These are phyloP conservation scores for Hydractinia symbiolongicarpus DNA, from an alignment of 30 jellyfish, hydroid and myxozoan genomes.

Conservation along the genomic window DNA sequence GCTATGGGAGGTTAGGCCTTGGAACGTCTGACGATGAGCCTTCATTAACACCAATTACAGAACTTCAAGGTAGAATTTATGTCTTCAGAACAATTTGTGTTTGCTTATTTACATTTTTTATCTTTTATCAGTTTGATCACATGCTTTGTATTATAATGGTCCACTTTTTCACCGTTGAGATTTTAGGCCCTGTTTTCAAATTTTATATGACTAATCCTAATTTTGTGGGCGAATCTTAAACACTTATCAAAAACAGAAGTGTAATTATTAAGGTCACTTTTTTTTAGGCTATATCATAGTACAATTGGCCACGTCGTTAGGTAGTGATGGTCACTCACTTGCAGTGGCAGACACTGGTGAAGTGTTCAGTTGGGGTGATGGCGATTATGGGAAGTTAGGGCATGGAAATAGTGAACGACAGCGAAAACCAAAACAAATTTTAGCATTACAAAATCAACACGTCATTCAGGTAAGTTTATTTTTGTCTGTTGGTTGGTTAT, in stretches of 20 bases:
- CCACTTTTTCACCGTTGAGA: too few relatives aligned
- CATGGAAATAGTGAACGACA: constrained; percentile 90
- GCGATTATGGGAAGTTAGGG: constrained; percentile 93
- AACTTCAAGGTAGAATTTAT: constrained; percentile 55
- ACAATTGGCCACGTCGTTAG: constrained; percentile 83
- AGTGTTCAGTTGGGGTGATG: constrained; percentile 98
- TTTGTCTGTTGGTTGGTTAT: neutral
- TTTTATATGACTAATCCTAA: too few relatives aligned
- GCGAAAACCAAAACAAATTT: constrained; percentile 74
- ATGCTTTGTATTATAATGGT: too few relatives aligned
- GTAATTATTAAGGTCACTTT: neutral
- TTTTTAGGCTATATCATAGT: constrained; percentile 58
- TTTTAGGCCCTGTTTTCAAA: too few relatives aligned
- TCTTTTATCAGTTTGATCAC: too few relatives aligned
- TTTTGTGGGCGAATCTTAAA: too few relatives aligned
- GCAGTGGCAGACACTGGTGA: constrained; percentile 95
- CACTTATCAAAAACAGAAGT: neutral
- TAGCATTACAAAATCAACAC: constrained; percentile 67
- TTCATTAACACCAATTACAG: constrained; percentile 50
- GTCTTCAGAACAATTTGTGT: neutral
- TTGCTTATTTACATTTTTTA: too few relatives aligned
- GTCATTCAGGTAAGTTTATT: constrained; percentile 67
- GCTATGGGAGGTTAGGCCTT: constrained; percentile 85
- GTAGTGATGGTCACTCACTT: constrained; percentile 83
- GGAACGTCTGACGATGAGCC: constrained; percentile 87